Evolutionary conservation across 1,140 invertebrate species (phyloP), one percentile per base, ranked within the genome.

Genomic region (Meloidogyne chitwoodi): DNA sequence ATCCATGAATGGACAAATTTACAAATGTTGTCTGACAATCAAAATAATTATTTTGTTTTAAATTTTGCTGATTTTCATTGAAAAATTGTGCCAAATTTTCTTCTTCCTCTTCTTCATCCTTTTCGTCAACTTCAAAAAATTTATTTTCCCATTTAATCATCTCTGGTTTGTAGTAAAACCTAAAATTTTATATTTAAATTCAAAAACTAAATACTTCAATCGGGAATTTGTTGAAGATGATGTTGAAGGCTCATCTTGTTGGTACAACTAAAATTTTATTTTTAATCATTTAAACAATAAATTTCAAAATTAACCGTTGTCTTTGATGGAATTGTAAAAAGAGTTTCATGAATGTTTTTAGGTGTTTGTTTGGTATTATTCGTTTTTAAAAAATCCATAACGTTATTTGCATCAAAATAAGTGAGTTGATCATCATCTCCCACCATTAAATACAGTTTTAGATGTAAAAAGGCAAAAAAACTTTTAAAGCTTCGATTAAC

Each of bases 31-130:
- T 75, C 76, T 73, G 27, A 14, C 44, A n/a, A 44, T 80, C 70
- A 34, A 72, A 79, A 27, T 26, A 79, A 69, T 27, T 24, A 10
- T 79, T 77, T 38, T 12, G 29, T 76, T 67, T 70, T 68, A 16
- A 31, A 44, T 77, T 31, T 77, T 69, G 27, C 71, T 26, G 68
- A 76, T 79, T 22, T 38, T 63, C 56, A 27, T 62, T 34, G 24
- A 41, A 24, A 11, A 80, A 64, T 22, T 65, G 38, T 68, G 44
- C 26, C 24, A 27, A 64, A 26, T 26, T 77, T 65, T 75, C 29
- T 2, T 24, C 76, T 16, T 68, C 44, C 19, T 68, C 61, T 44
- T 74, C 62, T 19, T 63, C 63, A 26, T 74, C 71, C 16, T 74
- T 56, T 31, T 74, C 63, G 11, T 74, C 62, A 22, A 74, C 26